Conservation (phyloP, 1,140 invertebrate species). For the Oncopodura yosiiana region DNA sequence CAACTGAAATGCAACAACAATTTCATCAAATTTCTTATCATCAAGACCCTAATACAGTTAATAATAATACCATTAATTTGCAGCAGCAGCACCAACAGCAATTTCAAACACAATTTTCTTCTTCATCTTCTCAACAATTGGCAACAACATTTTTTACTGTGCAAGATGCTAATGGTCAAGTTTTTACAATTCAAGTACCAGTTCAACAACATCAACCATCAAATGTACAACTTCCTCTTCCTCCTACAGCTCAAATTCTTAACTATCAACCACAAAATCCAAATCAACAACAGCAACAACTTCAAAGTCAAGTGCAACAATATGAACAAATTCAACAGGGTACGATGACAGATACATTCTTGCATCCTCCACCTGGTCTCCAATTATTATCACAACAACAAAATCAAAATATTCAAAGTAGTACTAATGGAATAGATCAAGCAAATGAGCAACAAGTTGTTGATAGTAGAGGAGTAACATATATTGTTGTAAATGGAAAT, state of each 20-base stretch:
- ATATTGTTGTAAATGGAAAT: too few relatives aligned
- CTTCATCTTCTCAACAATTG: not conserved
- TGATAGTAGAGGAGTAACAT: too few relatives aligned
- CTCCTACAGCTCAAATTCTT: too few relatives aligned
- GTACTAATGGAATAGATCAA: too few relatives aligned
- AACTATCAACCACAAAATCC: too few relatives aligned
- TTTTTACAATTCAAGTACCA: constrained; percentile 39
- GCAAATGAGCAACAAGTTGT: too few relatives aligned
- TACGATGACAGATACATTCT: not conserved
- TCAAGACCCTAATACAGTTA: not conserved
- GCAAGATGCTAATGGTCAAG: constrained; percentile 26
- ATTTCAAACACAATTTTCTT: not conserved
- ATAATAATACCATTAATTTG: not conserved
- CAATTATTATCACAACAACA: not conserved
- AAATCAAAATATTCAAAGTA: too few relatives aligned
- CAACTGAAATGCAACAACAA: not conserved
- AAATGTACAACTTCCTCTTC: not conserved
- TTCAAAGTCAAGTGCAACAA: not conserved
- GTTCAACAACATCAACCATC: constrained; percentile 5
- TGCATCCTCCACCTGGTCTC: not conserved
- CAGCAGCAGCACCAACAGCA: not conserved
- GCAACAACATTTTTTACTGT: constrained; percentile 10
- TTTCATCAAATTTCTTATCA: not conserved
- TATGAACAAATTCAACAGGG: not conserved
- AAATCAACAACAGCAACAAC: constrained; percentile 11